Evolutionary conservation across 1,140 invertebrate genomes (phyloP).

Genomic region (Caenorhabditis remanei): DNA sequence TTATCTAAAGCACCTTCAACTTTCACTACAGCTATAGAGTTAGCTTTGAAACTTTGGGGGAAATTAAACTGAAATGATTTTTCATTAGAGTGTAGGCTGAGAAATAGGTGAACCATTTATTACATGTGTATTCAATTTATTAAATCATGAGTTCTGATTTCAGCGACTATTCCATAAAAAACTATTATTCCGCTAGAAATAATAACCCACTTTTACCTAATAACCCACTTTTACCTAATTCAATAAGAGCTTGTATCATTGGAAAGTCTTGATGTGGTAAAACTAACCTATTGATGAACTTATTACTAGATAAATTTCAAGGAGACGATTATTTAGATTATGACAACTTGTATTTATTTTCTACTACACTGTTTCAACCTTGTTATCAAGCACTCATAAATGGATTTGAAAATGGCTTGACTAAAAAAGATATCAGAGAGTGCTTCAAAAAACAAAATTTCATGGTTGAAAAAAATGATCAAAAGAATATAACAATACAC

Average conservation of each 20-base stretch:
- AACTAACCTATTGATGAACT: constrained; percentile 65
- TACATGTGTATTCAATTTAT: not conserved
- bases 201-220: constrained; percentile 58
- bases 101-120: constrained; percentile 49
- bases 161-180: constrained; percentile 50
- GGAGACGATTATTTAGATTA: constrained; percentile 67
- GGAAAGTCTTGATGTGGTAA: constrained; percentile 63
- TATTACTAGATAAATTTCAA: constrained; percentile 58
- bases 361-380: constrained; percentile 68
- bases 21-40: constrained; percentile 63
- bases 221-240: constrained; percentile 56
- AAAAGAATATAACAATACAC: constrained; percentile 55
- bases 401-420: constrained; percentile 65
- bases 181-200: constrained; percentile 57
- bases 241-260: constrained; percentile 62
- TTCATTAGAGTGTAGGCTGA: constrained; percentile 54
- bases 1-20: constrained; percentile 59
- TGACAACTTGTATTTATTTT: constrained; percentile 69
- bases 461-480: constrained; percentile 61
- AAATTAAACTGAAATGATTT: constrained; percentile 56
- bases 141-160: constrained; percentile 54
- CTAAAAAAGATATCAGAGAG: constrained; percentile 66
- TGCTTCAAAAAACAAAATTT: constrained; percentile 68
- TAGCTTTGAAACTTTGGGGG: not conserved
- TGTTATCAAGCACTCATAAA: constrained; percentile 68